These are phyloP conservation scores for Tachysurus vachellii DNA, from an alignment of 2,113 vertebrate genomes.

Conservation along the genomic window DNA sequence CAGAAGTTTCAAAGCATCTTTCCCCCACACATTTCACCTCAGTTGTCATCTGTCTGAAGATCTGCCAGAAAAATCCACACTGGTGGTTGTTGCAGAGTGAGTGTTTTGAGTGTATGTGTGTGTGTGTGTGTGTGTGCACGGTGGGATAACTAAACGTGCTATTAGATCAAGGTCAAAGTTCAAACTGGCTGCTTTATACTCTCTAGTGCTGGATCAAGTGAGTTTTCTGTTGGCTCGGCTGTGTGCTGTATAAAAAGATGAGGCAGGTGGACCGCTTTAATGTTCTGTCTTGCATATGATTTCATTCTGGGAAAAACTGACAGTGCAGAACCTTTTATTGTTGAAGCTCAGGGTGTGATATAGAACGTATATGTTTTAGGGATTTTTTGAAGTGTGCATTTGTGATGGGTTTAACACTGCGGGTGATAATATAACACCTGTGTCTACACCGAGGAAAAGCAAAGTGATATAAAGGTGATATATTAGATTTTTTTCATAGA, in stretches of 20 bases:
- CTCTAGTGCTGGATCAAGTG: conserved; percentile 20
- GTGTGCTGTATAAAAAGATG: background rate
- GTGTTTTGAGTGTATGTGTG: conserved; percentile 11
- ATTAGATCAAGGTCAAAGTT: conserved; percentile 29
- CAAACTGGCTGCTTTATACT: conserved; percentile 18
- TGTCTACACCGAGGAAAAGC: background rate
- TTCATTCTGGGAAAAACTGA: background rate
- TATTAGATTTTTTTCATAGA: background rate
- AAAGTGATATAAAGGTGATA: background rate
- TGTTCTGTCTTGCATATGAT: background rate
- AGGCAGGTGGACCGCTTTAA: background rate
- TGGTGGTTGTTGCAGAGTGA: background rate
- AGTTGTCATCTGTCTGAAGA: conserved; percentile 17
- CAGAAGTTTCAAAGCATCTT: conserved; percentile 45
- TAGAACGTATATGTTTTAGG: background rate
- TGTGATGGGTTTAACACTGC: conserved; percentile 31
- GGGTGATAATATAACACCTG: conserved; percentile 31
- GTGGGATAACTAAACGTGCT: conserved; percentile 2
- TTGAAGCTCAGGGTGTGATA: background rate
- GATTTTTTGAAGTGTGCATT: conserved; percentile 15
- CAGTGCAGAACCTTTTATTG: background rate
- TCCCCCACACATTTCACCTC: conserved; percentile 23
- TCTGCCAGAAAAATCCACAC: conserved; percentile 1
- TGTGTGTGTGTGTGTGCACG: background rate
- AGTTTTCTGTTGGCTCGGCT: background rate